Evolutionary conservation across 2,888 invertebrate species (phyloP).

Genomic region (Druceiella hillmani): DNA sequence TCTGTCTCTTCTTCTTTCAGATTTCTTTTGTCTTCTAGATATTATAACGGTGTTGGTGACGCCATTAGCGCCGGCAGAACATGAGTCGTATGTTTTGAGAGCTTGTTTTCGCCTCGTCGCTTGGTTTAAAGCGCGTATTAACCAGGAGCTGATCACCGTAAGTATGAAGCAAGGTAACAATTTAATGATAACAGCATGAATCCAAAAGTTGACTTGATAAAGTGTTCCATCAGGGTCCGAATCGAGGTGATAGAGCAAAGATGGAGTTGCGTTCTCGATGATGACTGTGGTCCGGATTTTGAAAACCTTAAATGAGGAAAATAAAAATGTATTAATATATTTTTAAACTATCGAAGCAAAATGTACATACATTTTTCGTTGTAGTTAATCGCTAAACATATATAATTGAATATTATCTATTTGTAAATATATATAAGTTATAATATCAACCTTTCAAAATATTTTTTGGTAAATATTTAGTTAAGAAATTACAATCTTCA

Average conservation of each 20-base stretch:
- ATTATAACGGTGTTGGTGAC: conserved; percentile 13
- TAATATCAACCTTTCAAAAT: too few relatives aligned
- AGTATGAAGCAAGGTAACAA: conserved; percentile 73
- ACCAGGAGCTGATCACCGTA: conserved; percentile 66
- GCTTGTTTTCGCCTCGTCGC: conserved; percentile 71
- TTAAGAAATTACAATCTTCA: too few relatives aligned
- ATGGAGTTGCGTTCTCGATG: conserved; percentile 44
- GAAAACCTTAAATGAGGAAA: too few relatives aligned
- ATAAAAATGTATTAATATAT: too few relatives aligned
- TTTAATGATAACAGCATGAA: conserved; percentile 75
- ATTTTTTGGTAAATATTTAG: too few relatives aligned
- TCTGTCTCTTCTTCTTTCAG: conserved; percentile 73
- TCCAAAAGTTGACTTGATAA: conserved; percentile 72
- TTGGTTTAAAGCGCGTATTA: conserved; percentile 66
- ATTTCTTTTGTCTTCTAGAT: conserved; percentile 48
- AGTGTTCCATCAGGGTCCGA: conserved; percentile 54
- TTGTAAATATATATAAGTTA: too few relatives aligned
- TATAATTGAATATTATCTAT: too few relatives aligned
- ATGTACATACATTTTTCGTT: too few relatives aligned
- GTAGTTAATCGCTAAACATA: too few relatives aligned
- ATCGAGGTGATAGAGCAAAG: conserved; percentile 47
- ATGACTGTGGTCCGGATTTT: conserved; percentile 48
- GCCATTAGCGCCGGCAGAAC: conserved; percentile 46
- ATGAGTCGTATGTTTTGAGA: conserved; percentile 58
- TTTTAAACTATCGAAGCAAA: too few relatives aligned